Evolutionary conservation across 1,140 invertebrate genomes (phyloP), one percentile per base, ranked within the genome.

Genomic region (Tetragnatha versicolor): DNA sequence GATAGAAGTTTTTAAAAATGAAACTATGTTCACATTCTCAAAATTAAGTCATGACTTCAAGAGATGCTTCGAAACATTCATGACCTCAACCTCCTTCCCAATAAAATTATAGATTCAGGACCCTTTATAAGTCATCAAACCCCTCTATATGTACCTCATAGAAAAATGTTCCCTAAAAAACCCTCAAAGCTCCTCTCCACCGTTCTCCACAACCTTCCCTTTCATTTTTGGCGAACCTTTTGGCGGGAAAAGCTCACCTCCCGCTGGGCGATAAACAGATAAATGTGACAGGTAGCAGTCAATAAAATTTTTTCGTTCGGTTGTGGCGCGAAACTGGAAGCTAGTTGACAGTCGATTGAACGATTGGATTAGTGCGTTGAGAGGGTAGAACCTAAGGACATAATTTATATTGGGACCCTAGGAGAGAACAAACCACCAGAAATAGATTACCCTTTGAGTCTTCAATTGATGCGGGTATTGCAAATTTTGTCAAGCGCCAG

Each of bases 311-410:
- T 75, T 51, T 39, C 72, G 55, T 37, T 37, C 31, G 27, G 58
- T 17, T 51, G 72, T 75, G 72, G 72, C 72, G 72, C 72, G 72
- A 75, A 75, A 75, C 55, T 75, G 31, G 39, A 49, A 61, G 72
- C 33, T 58, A 63, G 39, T 75, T 75, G 72, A 75, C 55, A 45
- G 42, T 75, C 27, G 35, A 63, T 60, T 75, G 69, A 63, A 42
- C 68, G 25, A 55, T 70, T 39, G n/a, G 58, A 63, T 49, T n/a
- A 20, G 58, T 12, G 29, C 25, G 20, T n/a, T 6, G 35, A 60
- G n/a, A 51, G 25, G 35, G 33, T 45, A 33, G 31, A 39, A 47
- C 47, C 55, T 7, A 60, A 45, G 53, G 2, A 25, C 58, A 45
- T 49, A 49, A 49, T 29, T 10, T 73, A 25, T 39, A 37, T 22